Evolutionary conservation across 2,888 invertebrate genomes (phyloP).

Genomic region (Dicranocentrus wangi): DNA sequence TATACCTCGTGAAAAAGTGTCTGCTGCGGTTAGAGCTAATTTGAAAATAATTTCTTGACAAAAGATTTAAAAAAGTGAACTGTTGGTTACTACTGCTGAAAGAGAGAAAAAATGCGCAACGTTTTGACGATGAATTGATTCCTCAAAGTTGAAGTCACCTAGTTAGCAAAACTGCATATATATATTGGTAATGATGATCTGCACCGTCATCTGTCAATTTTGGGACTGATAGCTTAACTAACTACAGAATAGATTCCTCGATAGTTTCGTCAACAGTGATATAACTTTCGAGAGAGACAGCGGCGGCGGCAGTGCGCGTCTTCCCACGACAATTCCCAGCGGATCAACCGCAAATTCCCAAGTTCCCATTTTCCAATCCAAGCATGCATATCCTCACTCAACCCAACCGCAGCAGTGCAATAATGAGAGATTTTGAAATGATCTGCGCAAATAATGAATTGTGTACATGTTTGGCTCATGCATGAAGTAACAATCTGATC

Average conservation of each 20-base stretch:
- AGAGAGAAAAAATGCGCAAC: too few relatives aligned
- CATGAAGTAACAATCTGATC: not conserved
- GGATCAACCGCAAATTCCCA: slow-evolving; percentile 8
- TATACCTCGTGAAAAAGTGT: not conserved
- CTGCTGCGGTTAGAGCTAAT: slow-evolving; percentile 34
- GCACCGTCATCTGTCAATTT: not conserved
- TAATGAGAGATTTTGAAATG: not conserved
- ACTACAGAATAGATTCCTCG: too few relatives aligned
- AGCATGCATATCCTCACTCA: not conserved
- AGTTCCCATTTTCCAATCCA: slow-evolving; percentile 10
- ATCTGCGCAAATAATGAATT: slow-evolving; percentile 1
- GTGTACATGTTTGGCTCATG: not conserved
- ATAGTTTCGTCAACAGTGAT: too few relatives aligned
- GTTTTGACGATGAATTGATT: slow-evolving; percentile 18
- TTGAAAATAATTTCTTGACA: slow-evolving; percentile 20
- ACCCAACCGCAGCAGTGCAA: not conserved
- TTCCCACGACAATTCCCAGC: slow-evolving; percentile 14
- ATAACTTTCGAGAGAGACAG: not conserved
- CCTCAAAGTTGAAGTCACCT: not conserved
- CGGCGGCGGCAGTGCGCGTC: not conserved
- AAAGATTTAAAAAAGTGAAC: slow-evolving; percentile 9
- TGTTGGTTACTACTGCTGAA: not conserved
- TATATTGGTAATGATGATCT: not conserved
- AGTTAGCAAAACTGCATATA: slow-evolving; percentile 8
- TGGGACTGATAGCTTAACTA: too few relatives aligned